phyloP scores from a whole-genome alignment of 2,797 vertebrate species.

The Melopsittacus undulatus region DNA sequence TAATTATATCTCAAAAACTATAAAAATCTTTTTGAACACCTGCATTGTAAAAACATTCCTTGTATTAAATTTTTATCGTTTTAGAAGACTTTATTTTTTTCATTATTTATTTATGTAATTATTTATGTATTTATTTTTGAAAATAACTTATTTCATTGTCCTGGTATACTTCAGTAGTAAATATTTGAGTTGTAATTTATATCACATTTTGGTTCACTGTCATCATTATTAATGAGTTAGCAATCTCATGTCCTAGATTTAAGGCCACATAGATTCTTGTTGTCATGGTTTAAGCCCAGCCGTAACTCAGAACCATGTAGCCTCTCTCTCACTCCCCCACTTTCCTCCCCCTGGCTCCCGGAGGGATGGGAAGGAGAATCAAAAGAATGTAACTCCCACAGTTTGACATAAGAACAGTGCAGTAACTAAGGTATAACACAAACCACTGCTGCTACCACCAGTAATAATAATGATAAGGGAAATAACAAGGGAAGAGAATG shows the following conservation, averaged over 20 bases:
- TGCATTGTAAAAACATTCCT: background rate
- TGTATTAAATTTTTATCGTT: background rate
- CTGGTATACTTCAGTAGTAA: background rate
- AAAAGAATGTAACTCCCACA: too few relatives aligned
- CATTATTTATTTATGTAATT: background rate
- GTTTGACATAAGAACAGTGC: too few relatives aligned
- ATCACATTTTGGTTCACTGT: background rate
- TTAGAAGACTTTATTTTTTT: background rate
- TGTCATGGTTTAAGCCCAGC: too few relatives aligned
- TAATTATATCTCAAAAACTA: slow-evolving; percentile 18
- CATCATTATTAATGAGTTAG: background rate
- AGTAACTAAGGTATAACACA: too few relatives aligned
- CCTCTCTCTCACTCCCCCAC: too few relatives aligned
- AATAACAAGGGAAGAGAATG: too few relatives aligned
- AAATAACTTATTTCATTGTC: background rate
- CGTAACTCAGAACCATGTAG: too few relatives aligned
- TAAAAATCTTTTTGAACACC: background rate
- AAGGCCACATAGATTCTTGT: background rate
- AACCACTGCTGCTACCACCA: too few relatives aligned
- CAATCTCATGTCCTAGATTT: background rate
- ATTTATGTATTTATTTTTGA: background rate
- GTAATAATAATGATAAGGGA: too few relatives aligned
- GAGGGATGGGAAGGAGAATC: too few relatives aligned
- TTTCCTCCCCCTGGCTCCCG: too few relatives aligned
- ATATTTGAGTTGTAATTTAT: background rate